Percentiles rank a stretch among this genome's conserved stretches.
phyloP scores from a whole-genome alignment of 2,888 invertebrate species.

The Spisula subtruncata region DNA sequence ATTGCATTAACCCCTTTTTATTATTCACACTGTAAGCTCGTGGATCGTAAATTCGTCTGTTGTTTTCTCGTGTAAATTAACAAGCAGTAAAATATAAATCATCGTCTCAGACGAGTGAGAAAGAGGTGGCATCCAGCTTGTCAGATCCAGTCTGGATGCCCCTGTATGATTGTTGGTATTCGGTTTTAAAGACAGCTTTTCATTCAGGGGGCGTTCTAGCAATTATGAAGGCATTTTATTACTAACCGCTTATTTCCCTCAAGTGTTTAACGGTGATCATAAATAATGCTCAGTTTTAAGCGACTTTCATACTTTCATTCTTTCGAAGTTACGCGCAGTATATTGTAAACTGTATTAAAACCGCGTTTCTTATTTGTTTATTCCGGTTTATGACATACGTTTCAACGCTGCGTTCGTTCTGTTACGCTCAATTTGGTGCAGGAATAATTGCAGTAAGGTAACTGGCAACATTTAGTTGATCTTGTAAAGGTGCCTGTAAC shows the following conservation, averaged over 20 bases:
- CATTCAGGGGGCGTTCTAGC: conserved; percentile 65
- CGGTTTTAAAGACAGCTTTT: conserved; percentile 57
- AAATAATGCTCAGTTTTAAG: conserved; percentile 64
- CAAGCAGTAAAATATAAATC: conserved; percentile 16
- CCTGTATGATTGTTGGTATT: conserved; percentile 39
- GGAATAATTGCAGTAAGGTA: neutral
- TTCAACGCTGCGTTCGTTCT: neutral
- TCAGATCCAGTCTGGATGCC: conserved; percentile 33
- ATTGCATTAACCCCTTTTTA: neutral
- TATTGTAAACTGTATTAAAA: conserved; percentile 43
- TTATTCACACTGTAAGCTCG: neutral
- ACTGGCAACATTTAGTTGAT: neutral
- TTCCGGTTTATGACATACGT: conserved; percentile 24
- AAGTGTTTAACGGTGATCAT: conserved; percentile 49
- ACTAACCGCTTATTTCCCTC: conserved; percentile 56
- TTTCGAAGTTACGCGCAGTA: conserved; percentile 26
- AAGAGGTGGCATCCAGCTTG: conserved; percentile 21
- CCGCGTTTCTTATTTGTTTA: conserved; percentile 57
- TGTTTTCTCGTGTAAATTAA: conserved; percentile 16
- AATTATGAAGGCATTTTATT: conserved; percentile 69
- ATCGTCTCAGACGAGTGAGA: neutral
- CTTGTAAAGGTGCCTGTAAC: neutral
- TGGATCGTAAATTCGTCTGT: neutral
- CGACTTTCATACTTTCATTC: conserved; percentile 64
- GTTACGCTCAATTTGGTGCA: conserved; percentile 3